Conservation (phyloP, 1,140 invertebrate species). For the Papilio polyxenes region DNA sequence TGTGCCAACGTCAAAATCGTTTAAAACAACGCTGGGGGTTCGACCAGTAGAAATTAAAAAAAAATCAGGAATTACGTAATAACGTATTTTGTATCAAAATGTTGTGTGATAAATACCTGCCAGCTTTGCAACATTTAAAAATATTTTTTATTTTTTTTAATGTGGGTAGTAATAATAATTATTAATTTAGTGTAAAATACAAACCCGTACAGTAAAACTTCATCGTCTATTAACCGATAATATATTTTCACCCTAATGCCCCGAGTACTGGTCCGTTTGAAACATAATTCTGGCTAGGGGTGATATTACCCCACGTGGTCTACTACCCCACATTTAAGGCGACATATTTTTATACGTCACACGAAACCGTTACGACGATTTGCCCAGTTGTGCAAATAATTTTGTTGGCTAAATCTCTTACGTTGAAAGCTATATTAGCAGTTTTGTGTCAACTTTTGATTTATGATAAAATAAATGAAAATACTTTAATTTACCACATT, state of each 20-base stretch:
- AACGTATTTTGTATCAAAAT: no score
- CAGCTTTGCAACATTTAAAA: background rate
- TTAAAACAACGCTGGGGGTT: constrained; percentile 73
- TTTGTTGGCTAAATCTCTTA: constrained; percentile 61
- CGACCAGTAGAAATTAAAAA: constrained; percentile 45
- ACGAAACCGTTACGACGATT: constrained; percentile 71
- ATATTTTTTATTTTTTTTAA: background rate
- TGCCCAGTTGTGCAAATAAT: constrained; percentile 78
- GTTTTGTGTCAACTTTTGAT: constrained; percentile 54
- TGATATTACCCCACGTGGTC: constrained; percentile 65
- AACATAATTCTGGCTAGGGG: constrained; percentile 69
- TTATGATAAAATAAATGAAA: constrained; percentile 51
- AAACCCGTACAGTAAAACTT: constrained; percentile 12
- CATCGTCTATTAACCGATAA: constrained; percentile 43
- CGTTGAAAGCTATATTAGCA: constrained; percentile 56
- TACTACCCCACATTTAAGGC: constrained; percentile 70
- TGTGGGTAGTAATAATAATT: constrained; percentile 24
- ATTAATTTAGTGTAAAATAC: background rate
- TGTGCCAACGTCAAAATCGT: constrained; percentile 57
- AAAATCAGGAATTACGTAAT: constrained; percentile 17
- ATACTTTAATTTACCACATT: background rate
- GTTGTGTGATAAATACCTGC: no score
- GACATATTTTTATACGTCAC: constrained; percentile 67
- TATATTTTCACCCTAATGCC: constrained; percentile 24
- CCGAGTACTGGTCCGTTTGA: constrained; percentile 45